Base-by-base conservation (phyloP, 2,888 invertebrate species). In the Copidosoma aretas region DNA sequence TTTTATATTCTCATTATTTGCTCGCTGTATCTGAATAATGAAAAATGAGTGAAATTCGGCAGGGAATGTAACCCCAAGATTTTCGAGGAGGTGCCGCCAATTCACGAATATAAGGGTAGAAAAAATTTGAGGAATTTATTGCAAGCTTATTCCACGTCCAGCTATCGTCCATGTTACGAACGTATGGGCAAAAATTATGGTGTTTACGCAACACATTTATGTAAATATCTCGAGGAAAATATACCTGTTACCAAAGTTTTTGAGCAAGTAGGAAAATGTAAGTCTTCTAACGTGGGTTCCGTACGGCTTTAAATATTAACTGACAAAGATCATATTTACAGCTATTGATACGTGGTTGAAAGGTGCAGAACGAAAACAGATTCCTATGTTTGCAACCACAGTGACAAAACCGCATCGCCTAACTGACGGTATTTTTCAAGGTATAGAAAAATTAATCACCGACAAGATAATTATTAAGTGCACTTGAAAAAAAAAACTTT, bases 91-190 rank as follows among this genome's bases (percentile, higher is more conserved):
- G 64, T 80, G 22, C 81, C 81, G 53, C 72, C 62, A 39, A 75
- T 79, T 1, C 77, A 78, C 64, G 76, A 77, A 62, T 82, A 78
- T 52, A 74, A 77, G 59, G 76, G 78, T 59, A 71, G 74, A 5
- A 79, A 79, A 25, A 79, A 80, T 77, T 71, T 80, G 8, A 71
- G 81, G 65, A 80, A 81, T 75, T 78, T 81, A 64, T 74, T 83
- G 22, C 79, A 77, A 72, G 82, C 81, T 1, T 83, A 82, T 67
- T 80, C 83, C 10, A 83, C 83, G 1, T 81, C 83, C 22, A 80
- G 80, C 71, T 74, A 82, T 70, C 74, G 80, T 19, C 78, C 78
- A 24, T 80, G 82, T 69, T 71, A 67, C 14, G 71, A 71, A 52
- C 24, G 68, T n/a, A 32, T 51, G 64, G 68, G 76, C 66, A 76